These are phyloP conservation scores for Drosophila santomea DNA, from an alignment of 1,140 invertebrate species.

Conservation along the genomic window DNA sequence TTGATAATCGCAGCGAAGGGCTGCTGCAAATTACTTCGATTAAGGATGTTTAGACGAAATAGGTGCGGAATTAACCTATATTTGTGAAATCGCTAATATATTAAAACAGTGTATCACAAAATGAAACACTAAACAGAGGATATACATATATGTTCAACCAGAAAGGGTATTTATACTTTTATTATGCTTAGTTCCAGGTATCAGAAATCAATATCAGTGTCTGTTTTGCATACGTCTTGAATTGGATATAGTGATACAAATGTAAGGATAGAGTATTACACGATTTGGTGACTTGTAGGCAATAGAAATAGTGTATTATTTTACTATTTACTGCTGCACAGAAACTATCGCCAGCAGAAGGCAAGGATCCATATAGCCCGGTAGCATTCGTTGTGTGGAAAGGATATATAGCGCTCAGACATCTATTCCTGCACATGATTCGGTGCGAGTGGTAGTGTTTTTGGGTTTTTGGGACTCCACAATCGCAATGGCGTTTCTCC, in stretches of 20 bases:
- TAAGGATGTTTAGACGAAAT: too few species aligned
- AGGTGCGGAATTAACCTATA: too few species aligned
- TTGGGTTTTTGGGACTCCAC: conserved; percentile 37
- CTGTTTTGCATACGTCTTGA: too few species aligned
- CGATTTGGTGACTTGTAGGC: neutral
- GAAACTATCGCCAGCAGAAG: neutral
- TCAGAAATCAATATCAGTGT: too few species aligned
- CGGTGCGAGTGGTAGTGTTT: conserved; percentile 10
- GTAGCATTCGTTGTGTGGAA: conserved; percentile 10
- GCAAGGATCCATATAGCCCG: conserved; percentile 1
- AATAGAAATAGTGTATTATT: neutral
- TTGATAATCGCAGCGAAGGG: neutral
- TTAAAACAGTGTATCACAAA: too few species aligned
- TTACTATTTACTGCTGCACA: too few species aligned
- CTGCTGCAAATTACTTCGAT: neutral
- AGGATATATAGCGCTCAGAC: conserved; percentile 20
- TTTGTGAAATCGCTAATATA: too few species aligned
- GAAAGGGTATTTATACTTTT: too few species aligned
- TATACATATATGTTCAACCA: too few species aligned
- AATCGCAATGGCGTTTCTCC: conserved; percentile 74
- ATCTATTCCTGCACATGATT: conserved; percentile 6
- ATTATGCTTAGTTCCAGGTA: too few species aligned
- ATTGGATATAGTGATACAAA: neutral
- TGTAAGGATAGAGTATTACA: neutral
- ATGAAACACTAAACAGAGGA: too few species aligned